These are phyloP conservation scores for Oplegnathus fasciatus DNA, from an alignment of 2,113 vertebrate genomes.

Conservation along the genomic window DNA sequence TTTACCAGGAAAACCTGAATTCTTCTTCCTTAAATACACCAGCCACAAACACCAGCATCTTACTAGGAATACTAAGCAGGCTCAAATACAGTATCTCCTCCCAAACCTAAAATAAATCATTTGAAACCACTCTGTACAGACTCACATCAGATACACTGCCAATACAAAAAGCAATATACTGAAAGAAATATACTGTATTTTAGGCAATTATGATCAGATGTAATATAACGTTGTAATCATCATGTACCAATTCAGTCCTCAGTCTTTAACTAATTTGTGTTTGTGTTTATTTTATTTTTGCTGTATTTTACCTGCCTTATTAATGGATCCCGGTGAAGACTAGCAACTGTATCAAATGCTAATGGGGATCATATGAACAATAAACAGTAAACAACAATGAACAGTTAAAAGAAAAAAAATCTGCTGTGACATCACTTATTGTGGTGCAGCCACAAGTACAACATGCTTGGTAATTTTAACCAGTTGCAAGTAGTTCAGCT, in stretches of 20 bases:
- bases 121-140: background rate
- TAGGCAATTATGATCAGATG: background rate
- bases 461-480: background rate
- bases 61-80: background rate
- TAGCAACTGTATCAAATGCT: background rate
- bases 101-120: background rate
- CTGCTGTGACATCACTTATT: background rate
- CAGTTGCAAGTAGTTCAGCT: background rate
- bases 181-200: background rate
- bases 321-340: background rate
- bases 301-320: background rate
- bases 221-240: background rate
- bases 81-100: background rate
- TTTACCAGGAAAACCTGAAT: no score
- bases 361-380: background rate
- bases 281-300: background rate
- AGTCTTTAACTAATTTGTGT: background rate
- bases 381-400: background rate
- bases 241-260: background rate
- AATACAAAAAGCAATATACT: background rate
- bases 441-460: background rate
- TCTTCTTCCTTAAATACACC: background rate
- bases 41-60: background rate
- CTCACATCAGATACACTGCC: background rate
- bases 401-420: slow-evolving; percentile 18